Conservation (phyloP, 2,113 vertebrate species). For the Hiodon tergisus region DNA sequence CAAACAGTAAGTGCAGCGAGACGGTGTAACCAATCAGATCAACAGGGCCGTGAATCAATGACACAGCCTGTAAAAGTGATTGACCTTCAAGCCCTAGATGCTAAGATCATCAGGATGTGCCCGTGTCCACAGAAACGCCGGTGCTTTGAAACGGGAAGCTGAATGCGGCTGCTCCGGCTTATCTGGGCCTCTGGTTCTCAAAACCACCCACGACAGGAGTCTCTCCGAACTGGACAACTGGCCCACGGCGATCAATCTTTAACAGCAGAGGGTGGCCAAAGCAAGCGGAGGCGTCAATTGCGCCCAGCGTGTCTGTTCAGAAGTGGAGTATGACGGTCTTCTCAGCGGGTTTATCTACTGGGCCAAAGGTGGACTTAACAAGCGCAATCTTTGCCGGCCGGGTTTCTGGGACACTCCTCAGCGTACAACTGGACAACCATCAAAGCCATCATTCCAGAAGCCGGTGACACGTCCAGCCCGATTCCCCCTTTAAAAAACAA, state of each 20-base stretch:
- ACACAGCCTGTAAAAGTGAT: conserved; percentile 25
- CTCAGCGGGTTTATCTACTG: not conserved
- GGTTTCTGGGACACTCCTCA: not conserved
- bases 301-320: not conserved
- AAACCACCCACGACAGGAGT: not conserved
- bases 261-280: not conserved
- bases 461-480: too few relatives aligned
- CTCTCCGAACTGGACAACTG: not conserved
- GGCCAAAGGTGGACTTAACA: too few relatives aligned
- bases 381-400: not conserved
- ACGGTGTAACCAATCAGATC: conserved; percentile 38
- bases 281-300: not conserved
- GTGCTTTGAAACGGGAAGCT: not conserved
- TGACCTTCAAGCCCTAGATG: conserved; percentile 19
- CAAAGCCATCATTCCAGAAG: conserved; percentile 18
- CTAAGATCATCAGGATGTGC: conserved; percentile 32
- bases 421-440: not conserved
- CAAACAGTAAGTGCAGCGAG: not conserved
- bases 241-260: not conserved
- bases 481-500: too few relatives aligned
- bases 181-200: not conserved
- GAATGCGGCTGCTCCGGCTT: not conserved
- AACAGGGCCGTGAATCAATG: conserved; percentile 41
- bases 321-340: not conserved
- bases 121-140: not conserved